Evolutionary conservation across 2,113 vertebrate genomes (phyloP), one percentile per base, ranked within the genome.

Genomic region (Herpetotheres cachinnans): DNA sequence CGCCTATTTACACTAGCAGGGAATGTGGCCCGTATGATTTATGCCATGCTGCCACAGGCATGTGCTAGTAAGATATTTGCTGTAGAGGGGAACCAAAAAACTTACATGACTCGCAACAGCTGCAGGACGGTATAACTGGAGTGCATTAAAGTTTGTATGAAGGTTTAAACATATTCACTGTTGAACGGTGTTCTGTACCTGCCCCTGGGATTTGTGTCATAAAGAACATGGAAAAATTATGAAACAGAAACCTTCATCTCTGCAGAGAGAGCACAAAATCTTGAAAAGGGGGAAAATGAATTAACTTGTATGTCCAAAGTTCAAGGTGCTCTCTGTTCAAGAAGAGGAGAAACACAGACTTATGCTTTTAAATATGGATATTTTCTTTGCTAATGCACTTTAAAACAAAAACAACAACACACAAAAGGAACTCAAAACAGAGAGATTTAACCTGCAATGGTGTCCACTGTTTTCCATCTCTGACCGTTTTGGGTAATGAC

Each of bases 401-500:
- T n/a, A n/a, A n/a, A n/a, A n/a, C n/a, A n/a, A n/a, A n/a, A n/a
- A n/a, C n/a, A n/a, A n/a, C n/a, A n/a, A n/a, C n/a, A n/a, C n/a
- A 4, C 32, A 73, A 38, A 74, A 86, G 11, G 52, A 89, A 47
- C 73, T 74, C 20, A 56, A 32, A 82, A 2, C 27, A 77, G 70
- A 85, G 44, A 49, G 52, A 72, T 59, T 49, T 77, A 94, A 94
- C 93, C 77, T 85, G 54, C 81, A 87, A 1, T 82, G 52, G 30
- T 89, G 83, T 40, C 54, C 62, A 32, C 46, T 95, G 40, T 74
- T 82, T 94, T 91, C 78, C 18, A 49, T 82, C 56, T 91, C 49
- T 91, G 65, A 76, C 93, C 83, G 76, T 95, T 94, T 94, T 89
- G 91, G 91, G 89, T 87, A 89, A 54, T 26, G 46, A 80, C 34